Percentiles rank a stretch among this genome's conserved stretches.
Conservation (phyloP, 2,888 invertebrate genomes). For the Neoitamus cyanurus region DNA sequence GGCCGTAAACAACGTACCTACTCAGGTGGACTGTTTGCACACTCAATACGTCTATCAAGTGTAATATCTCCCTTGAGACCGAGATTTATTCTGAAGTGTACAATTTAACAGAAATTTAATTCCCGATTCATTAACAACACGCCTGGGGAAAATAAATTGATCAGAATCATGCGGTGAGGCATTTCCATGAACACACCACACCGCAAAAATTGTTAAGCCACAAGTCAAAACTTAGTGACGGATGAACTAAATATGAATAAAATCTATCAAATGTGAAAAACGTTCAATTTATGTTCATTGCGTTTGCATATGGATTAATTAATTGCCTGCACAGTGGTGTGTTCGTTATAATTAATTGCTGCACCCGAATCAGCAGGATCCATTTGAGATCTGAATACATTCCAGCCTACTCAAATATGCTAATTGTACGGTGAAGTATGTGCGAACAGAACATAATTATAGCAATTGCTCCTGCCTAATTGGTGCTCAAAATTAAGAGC, state of each 20-base stretch:
- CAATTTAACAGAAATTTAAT: background rate
- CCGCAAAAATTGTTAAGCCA: background rate
- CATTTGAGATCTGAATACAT: background rate
- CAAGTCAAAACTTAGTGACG: background rate
- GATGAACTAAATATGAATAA: background rate
- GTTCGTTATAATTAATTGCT: constrained; percentile 1
- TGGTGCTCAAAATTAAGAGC: background rate
- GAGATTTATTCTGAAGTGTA: background rate
- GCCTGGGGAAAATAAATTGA: background rate
- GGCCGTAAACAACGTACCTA: background rate
- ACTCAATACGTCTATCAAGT: background rate
- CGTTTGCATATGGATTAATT: background rate
- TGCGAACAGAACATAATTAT: background rate
- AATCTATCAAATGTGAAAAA: background rate
- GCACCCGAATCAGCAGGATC: background rate
- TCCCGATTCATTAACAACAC: background rate
- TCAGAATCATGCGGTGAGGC: background rate
- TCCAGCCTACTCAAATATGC: background rate
- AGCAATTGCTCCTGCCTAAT: background rate
- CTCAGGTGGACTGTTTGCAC: background rate
- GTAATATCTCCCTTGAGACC: constrained; percentile 19
- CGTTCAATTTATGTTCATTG: background rate
- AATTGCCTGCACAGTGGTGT: background rate
- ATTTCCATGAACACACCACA: background rate
- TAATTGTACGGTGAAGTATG: background rate